Conservation (phyloP, 2,797 vertebrate species). For the Streptopelia turtur region DNA sequence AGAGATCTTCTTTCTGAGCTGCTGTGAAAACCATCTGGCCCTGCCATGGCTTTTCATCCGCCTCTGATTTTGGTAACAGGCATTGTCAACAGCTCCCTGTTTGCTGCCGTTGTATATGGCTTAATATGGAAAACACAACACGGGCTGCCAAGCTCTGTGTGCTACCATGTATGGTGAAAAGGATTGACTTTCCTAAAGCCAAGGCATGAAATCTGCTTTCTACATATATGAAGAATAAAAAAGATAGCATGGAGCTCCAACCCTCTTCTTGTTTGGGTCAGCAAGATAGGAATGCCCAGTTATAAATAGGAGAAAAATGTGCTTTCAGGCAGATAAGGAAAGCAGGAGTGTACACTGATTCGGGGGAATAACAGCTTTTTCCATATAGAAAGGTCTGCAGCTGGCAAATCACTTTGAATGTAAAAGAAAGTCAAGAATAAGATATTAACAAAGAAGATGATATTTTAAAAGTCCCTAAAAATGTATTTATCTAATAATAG, state of each 20-base stretch:
- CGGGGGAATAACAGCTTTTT: constrained; percentile 17
- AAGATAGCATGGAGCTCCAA: constrained; percentile 29
- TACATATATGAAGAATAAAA: constrained; percentile 56
- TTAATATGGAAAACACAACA: constrained; percentile 79
- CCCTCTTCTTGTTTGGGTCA: constrained; percentile 43
- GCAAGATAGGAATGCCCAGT: constrained; percentile 3
- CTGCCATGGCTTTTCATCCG: rapidly evolving
- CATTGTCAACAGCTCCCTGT: constrained; percentile 46
- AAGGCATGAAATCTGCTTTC: constrained; percentile 55
- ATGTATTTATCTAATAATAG: not conserved
- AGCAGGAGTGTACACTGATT: not conserved
- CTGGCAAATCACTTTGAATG: not conserved
- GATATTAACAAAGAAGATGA: not conserved
- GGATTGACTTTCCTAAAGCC: constrained; percentile 61
- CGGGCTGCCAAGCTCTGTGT: constrained; percentile 47
- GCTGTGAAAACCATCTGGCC: not conserved
- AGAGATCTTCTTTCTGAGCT: not conserved
- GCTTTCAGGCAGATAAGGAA: constrained; percentile 15
- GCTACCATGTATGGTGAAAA: constrained; percentile 79
- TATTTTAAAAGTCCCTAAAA: not conserved
- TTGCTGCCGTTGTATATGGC: constrained; percentile 71
- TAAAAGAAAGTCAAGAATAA: not conserved
- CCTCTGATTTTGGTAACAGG: not conserved
- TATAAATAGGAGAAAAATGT: constrained; percentile 57
- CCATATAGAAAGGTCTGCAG: not conserved